Conservation (phyloP, 2,888 invertebrate genomes). For the Lithophane socia region DNA sequence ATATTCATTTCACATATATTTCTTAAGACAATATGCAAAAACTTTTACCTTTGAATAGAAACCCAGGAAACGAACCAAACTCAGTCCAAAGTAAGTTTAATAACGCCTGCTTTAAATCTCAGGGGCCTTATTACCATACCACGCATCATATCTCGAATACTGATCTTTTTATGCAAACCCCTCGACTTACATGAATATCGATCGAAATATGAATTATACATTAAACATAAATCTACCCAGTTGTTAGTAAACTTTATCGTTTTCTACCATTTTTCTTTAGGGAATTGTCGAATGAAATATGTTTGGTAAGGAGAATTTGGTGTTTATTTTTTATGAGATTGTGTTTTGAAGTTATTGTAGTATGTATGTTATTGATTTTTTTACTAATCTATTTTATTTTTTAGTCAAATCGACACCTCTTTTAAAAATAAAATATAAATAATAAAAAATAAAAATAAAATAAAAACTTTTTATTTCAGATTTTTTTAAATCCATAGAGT, state of each 20-base stretch:
- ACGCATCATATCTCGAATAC: conserved; percentile 61
- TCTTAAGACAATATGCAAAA: neutral
- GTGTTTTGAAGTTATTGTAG: neutral
- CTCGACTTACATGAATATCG: conserved; percentile 70
- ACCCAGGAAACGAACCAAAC: conserved; percentile 9
- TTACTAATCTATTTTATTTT: neutral
- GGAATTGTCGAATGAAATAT: conserved; percentile 21
- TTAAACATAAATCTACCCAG: conserved; percentile 56
- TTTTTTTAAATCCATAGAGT: too few relatives aligned
- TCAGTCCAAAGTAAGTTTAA: conserved; percentile 24
- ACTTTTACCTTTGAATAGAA: neutral
- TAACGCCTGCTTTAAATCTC: conserved; percentile 47
- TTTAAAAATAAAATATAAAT: too few relatives aligned
- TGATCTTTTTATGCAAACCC: conserved; percentile 47
- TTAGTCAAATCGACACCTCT: neutral
- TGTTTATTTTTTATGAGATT: conserved; percentile 1
- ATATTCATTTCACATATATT: neutral
- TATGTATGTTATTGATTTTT: too few relatives aligned
- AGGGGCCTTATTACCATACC: conserved; percentile 57
- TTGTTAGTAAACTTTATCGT: conserved; percentile 40
- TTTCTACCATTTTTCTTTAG: conserved; percentile 36
- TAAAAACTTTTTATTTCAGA: too few relatives aligned
- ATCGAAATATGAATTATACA: conserved; percentile 66
- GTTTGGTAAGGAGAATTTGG: conserved; percentile 16
- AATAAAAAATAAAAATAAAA: too few relatives aligned